Percentiles rank a stretch among this genome's conserved stretches.
Conservation (phyloP, 2,113 vertebrate genomes). For the Centropus unirufus region DNA sequence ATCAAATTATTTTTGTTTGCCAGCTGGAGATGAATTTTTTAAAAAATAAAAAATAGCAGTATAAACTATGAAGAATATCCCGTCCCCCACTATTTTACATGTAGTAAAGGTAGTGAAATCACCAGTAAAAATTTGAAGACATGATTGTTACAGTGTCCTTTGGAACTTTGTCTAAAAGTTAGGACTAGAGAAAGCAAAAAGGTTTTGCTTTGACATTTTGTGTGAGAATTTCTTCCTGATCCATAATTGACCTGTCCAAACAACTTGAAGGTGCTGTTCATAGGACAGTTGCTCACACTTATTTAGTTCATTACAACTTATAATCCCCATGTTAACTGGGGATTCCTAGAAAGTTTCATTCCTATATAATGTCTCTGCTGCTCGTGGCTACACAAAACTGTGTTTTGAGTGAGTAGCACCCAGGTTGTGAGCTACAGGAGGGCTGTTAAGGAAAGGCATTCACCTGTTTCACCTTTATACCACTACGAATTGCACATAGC, state of each 20-base stretch:
- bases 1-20: conserved; percentile 47
- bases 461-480: neutral
- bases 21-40: conserved; percentile 4
- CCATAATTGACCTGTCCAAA: neutral
- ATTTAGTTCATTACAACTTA: neutral
- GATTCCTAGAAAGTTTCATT: neutral
- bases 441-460: neutral
- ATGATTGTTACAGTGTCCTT: neutral
- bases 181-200: neutral
- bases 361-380: neutral
- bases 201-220: neutral
- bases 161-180: neutral
- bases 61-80: neutral
- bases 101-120: neutral
- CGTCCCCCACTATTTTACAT: neutral
- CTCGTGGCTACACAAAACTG: neutral
- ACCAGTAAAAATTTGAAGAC: neutral
- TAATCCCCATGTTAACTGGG: neutral
- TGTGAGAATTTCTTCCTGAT: neutral
- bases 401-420: neutral
- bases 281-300: neutral
- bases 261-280: neutral
- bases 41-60: conserved; percentile 11
- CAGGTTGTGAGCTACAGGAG: neutral
- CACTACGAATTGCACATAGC: neutral